These are phyloP conservation scores for Ginglymostoma cirratum DNA, from an alignment of 2,113 vertebrate genomes.

Conservation along the genomic window DNA sequence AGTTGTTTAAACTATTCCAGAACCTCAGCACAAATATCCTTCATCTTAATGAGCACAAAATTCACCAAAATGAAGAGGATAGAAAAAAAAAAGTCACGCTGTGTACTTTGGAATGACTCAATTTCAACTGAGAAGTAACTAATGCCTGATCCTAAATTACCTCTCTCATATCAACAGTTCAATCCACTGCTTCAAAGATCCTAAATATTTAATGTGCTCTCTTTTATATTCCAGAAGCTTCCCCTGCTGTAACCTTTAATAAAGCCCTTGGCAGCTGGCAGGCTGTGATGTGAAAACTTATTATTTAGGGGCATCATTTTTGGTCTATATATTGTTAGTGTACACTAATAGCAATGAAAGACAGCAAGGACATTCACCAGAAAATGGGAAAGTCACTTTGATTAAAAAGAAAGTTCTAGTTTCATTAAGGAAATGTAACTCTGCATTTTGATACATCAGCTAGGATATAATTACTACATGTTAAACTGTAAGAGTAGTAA, in stretches of 20 bases:
- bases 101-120: neutral
- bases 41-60: neutral
- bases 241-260: slow-evolving; percentile 17
- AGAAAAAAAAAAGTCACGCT: neutral
- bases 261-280: neutral
- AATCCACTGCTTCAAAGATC: neutral
- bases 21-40: neutral
- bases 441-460: neutral
- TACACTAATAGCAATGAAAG: neutral
- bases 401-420: neutral
- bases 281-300: neutral
- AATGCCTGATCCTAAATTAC: neutral
- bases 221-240: neutral
- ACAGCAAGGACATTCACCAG: neutral
- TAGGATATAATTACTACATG: slow-evolving; percentile 22
- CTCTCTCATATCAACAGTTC: neutral
- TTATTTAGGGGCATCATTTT: neutral
- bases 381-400: slow-evolving; percentile 17
- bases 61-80: neutral
- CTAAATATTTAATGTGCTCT: slow-evolving; percentile 6
- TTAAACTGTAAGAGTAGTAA: neutral
- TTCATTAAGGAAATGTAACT: slow-evolving; percentile 27
- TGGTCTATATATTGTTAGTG: neutral
- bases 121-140: neutral
- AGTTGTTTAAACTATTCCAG: neutral